phyloP scores from a whole-genome alignment of 2,113 vertebrate genomes.

The Myotis yumanensis region DNA sequence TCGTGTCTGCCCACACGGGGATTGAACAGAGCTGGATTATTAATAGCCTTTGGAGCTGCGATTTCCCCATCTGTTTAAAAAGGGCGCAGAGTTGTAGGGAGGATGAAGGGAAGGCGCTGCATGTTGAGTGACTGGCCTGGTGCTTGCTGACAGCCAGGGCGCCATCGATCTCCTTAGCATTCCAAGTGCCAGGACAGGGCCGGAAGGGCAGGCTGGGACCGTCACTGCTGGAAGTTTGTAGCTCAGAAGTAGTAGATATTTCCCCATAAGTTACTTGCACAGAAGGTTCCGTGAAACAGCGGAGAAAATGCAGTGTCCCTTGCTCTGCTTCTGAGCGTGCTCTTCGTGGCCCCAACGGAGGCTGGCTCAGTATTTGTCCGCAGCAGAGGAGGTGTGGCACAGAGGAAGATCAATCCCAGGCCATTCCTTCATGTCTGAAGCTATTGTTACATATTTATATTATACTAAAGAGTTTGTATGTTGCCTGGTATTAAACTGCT shows the following conservation, averaged over 20 bases:
- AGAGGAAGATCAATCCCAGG: background rate
- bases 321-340: background rate
- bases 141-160: background rate
- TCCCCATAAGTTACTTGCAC: background rate
- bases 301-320: background rate
- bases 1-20: background rate
- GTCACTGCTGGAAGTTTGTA: background rate
- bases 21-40: background rate
- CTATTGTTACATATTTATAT: background rate
- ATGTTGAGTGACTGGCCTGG: background rate
- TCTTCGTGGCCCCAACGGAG: background rate
- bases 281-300: conserved; percentile 38
- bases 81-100: background rate
- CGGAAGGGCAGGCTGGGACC: background rate
- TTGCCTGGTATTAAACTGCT: background rate
- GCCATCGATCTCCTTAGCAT: background rate
- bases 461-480: background rate
- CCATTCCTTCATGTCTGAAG: background rate
- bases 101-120: background rate
- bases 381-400: background rate
- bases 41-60: background rate
- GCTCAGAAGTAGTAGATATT: background rate
- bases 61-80: background rate
- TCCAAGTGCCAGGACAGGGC: background rate
- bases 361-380: background rate